Evolutionary conservation across 2,888 invertebrate species (phyloP), one percentile per base, ranked within the genome.

Genomic region (Hipparchia semele): DNA sequence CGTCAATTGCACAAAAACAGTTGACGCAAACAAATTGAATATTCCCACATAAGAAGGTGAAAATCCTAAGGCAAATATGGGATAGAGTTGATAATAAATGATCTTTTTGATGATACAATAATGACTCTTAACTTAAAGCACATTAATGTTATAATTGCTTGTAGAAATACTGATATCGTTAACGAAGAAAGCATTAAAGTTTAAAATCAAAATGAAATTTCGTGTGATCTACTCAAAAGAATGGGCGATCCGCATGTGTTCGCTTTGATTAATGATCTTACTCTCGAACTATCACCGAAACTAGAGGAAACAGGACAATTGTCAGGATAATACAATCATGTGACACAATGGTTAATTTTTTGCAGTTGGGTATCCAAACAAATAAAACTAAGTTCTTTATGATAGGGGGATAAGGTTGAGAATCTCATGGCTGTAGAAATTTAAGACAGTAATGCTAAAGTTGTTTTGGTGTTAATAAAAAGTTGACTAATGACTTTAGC

Each of bases 1-100:
- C 91, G 90, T 91, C 93, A 89, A 92, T 91, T 92, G 88, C 86
- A 92, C 90, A 93, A 93, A 92, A 92, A 94, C 93, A 94, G 87
- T 83, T 83, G 89, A 87, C 86, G 83, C 83, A 90, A 91, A 93
- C 93, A 92, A 94, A 94, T 94, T 92, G 90, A 86, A 88, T 90
- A 90, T 91, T 91, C 92, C 92, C 93, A 91, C 92, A 92, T 87
- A 83, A 84, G 87, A 88, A 92, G 91, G 94, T 92, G 94, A 93
- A 93, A 93, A 94, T 92, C 89, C 88, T 85, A 89, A 87, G 86
- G 88, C 86, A 93, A 94, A 93, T 88, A 92, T 80, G 78, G 88
- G 88, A 90, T 90, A 87, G 85, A 81, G 78, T 75, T 80, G 79
- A 84, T 90, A 85, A 91, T 87, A 87, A 91, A 92, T 91, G 90